Percentiles rank a stretch among this genome's conserved stretches.
Conservation (phyloP, 2,113 vertebrate genomes). For the Pipa parva region DNA sequence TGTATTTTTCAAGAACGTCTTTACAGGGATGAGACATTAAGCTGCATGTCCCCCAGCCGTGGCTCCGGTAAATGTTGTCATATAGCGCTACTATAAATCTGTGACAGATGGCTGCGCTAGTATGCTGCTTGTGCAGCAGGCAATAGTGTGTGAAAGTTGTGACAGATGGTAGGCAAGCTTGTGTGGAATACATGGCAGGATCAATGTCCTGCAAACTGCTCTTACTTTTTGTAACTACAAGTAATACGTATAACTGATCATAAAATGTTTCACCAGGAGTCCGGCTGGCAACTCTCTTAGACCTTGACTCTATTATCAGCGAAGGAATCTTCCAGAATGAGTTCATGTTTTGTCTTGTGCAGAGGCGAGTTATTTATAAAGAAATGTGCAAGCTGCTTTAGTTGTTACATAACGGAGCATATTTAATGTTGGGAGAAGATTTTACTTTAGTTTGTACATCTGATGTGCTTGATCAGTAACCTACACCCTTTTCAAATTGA, state of each 20-base stretch:
- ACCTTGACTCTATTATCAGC: background rate
- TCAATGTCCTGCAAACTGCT: background rate
- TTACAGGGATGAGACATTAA: too few species aligned
- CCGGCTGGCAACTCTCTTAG: background rate
- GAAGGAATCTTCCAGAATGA: background rate
- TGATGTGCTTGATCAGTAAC: too few species aligned
- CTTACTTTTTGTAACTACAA: background rate
- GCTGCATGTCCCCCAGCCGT: slow-evolving; percentile 5
- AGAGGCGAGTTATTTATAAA: too few species aligned
- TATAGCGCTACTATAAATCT: background rate
- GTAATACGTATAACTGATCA: background rate
- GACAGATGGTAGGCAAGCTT: slow-evolving; percentile 36
- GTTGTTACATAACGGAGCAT: too few species aligned
- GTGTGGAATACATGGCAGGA: slow-evolving; percentile 32
- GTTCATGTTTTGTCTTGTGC: too few species aligned
- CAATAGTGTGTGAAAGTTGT: slow-evolving; percentile 19
- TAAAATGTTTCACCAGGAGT: background rate
- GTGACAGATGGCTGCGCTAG: slow-evolving; percentile 31
- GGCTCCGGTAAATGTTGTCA: slow-evolving; percentile 7
- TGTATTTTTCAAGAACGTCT: too few species aligned
- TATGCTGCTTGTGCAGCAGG: slow-evolving; percentile 8
- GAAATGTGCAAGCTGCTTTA: too few species aligned
- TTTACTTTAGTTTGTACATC: too few species aligned
- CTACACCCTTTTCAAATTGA: too few species aligned
- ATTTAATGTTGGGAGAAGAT: too few species aligned